Evolutionary conservation across 2,113 vertebrate species (phyloP).

Genomic region (Echinops telfairi): DNA sequence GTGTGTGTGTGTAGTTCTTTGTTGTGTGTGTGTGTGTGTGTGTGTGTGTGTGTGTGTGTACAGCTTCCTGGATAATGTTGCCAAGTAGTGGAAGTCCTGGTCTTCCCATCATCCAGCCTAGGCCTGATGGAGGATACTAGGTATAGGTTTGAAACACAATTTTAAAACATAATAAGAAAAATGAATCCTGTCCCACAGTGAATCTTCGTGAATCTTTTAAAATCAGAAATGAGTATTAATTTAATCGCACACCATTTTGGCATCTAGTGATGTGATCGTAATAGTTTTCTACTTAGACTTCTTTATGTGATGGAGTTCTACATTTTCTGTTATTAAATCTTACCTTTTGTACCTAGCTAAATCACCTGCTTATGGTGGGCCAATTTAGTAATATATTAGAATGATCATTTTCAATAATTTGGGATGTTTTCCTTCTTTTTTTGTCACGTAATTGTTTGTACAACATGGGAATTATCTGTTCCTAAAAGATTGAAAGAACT

Average conservation of each 20-base stretch:
- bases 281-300: constrained; percentile 23
- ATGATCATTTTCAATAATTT: constrained; percentile 46
- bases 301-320: constrained; percentile 6
- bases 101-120: background rate
- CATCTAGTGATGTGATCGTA: background rate
- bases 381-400: constrained; percentile 17
- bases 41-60: background rate
- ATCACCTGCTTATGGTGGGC: background rate
- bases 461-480: constrained; percentile 72
- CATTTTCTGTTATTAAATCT: constrained; percentile 37
- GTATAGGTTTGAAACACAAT: constrained; percentile 21
- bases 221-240: constrained; percentile 38
- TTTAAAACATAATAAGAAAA: constrained; percentile 27
- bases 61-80: background rate
- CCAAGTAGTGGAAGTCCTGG: background rate
- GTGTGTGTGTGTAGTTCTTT: background rate
- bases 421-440: constrained; percentile 63
- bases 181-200: background rate
- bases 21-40: no score
- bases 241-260: constrained; percentile 16
- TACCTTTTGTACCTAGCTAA: background rate
- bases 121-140: background rate
- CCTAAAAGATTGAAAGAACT: constrained; percentile 74
- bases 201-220: constrained; percentile 44
- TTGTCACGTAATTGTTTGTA: constrained; percentile 69